Base-by-base conservation (phyloP, 1,140 invertebrate species). In the Atopsyche davidsoni region DNA sequence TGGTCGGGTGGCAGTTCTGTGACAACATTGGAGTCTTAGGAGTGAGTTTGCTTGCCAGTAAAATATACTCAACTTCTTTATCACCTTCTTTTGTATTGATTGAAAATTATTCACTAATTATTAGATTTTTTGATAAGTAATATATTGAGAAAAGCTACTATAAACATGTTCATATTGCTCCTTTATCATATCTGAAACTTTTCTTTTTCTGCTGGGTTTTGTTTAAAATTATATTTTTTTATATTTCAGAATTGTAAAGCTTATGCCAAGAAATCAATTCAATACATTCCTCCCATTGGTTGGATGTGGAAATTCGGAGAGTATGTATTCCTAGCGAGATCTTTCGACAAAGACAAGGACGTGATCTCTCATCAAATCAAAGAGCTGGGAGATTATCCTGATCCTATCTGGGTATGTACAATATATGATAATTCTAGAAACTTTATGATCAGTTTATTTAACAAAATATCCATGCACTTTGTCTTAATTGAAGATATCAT, bases 261-360 rank as follows among this genome's bases (percentile, higher is more conserved):
- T 7, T 95, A 92, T 73, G 89, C 89, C 4, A 98, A 98, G 73
- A 90, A 94, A 67, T 83, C 85, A 4, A 84, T 96, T 58, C 82
- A 87, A 57, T 94, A 89, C 63, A 77, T 97, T 49, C 94, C 94
- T n/a, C 83, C 92, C 4, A 79, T 96, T 55, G 94, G 94, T 39
- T 98, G 93, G 92, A 82, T 85, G 51, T 97, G 92, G 92, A 87
- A 88, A 73, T 92, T 95, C 69, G 86, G 85, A 4, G 93, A 96
- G 68, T 87, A 85, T 71, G 86, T 96, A 49, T 96, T 96, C 70
- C 73, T 98, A 22, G 89, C 94, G 66, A 80, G 94, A 59, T 87
- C 86, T 58, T 96, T 86, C 79, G 85, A 92, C 17, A 89, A 93
- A 68, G 94, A 96, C 65, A 87, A 80, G 65, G 78, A 83, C 60